Conservation (phyloP, 2,888 invertebrate genomes). For the Branchipolynoe longqiensis region DNA sequence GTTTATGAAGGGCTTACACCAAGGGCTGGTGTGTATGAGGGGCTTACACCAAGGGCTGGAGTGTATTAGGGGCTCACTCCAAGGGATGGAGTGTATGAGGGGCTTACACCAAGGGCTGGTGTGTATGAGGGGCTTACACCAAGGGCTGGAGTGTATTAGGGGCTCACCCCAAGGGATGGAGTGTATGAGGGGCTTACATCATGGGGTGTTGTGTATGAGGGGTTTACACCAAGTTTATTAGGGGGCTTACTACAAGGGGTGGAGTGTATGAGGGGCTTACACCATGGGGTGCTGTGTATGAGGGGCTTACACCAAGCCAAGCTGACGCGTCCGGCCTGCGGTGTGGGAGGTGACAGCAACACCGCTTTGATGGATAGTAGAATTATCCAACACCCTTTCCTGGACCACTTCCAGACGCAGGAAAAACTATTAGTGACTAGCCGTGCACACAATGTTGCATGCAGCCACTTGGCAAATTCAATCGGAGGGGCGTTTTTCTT, state of each 20-base stretch:
- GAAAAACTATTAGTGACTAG: slow-evolving; percentile 5
- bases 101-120: no score
- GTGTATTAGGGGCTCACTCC: no score
- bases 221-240: no score
- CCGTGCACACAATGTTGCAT: slow-evolving; percentile 37
- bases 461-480: slow-evolving; percentile 36
- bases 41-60: no score
- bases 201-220: not conserved
- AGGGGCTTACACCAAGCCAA: not conserved
- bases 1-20: no score
- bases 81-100: no score
- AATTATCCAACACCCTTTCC: slow-evolving; percentile 47
- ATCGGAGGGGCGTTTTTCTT: slow-evolving; percentile 8
- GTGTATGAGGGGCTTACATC: no score
- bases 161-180: not conserved
- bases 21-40: no score
- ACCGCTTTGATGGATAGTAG: slow-evolving; percentile 45
- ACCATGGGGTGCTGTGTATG: not conserved
- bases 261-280: not conserved
- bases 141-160: not conserved
- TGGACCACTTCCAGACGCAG: slow-evolving; percentile 33
- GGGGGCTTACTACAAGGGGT: no score
- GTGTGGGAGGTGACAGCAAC: slow-evolving; percentile 23
- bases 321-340: not conserved
- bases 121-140: no score